Evolutionary conservation across 1,140 invertebrate genomes (phyloP).

Genomic region (Neodiprion virginianus): DNA sequence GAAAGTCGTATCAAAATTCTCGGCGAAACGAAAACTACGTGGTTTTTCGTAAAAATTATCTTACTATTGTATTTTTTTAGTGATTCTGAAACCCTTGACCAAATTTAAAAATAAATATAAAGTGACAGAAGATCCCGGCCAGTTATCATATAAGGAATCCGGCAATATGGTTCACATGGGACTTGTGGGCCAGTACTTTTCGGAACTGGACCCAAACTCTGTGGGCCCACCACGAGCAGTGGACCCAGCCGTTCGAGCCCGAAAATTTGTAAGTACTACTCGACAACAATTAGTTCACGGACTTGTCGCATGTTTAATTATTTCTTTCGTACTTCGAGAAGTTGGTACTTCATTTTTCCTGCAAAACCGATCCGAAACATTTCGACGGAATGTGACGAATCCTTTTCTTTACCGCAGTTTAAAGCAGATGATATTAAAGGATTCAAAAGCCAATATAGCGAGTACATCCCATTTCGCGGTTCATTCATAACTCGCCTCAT

Average conservation of each 20-base stretch:
- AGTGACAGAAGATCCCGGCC: not conserved
- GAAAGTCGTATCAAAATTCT: not conserved
- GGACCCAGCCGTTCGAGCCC: constrained; percentile 39
- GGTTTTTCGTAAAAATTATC: too few relatives aligned
- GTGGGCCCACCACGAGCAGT: constrained; percentile 34
- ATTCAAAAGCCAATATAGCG: too few relatives aligned
- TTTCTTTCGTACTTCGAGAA: not conserved
- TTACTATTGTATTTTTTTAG: not conserved
- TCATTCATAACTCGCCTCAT: too few relatives aligned
- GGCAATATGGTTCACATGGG: constrained; percentile 39
- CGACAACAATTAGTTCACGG: not conserved
- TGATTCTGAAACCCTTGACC: not conserved
- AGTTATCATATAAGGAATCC: constrained; percentile 8
- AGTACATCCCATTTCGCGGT: too few relatives aligned
- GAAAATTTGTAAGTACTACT: constrained; percentile 43
- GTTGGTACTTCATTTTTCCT: not conserved
- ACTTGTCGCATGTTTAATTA: too few relatives aligned
- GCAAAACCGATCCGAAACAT: too few relatives aligned
- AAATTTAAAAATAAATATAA: not conserved
- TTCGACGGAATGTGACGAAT: too few relatives aligned
- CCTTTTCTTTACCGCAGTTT: too few relatives aligned
- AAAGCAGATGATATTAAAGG: too few relatives aligned
- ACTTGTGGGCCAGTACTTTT: constrained; percentile 40
- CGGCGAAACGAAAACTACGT: not conserved
- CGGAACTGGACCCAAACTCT: constrained; percentile 42